These are phyloP conservation scores for Frankliniella intonsa DNA, from an alignment of 2,888 invertebrate genomes.

Conservation along the genomic window DNA sequence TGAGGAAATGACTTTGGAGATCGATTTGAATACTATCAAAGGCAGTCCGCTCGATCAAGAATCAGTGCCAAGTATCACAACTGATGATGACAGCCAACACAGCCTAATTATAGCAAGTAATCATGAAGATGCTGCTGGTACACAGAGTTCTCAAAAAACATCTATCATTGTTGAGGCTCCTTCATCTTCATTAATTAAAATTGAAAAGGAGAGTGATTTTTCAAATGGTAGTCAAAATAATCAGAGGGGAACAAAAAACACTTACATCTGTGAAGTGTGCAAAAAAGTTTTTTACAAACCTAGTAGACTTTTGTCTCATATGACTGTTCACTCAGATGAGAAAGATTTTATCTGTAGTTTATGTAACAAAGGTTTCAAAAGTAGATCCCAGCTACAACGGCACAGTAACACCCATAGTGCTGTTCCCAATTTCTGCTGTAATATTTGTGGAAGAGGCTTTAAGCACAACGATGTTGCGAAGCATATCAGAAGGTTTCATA, in stretches of 20 bases:
- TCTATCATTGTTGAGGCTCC: background rate
- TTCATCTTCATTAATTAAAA: background rate
- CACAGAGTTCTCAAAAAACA: background rate
- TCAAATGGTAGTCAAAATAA: background rate
- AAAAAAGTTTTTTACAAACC: background rate
- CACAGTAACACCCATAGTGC: background rate
- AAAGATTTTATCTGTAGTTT: background rate
- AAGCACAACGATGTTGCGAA: constrained; percentile 9
- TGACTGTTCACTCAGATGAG: background rate
- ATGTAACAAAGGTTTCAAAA: background rate
- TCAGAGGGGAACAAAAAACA: too few relatives aligned
- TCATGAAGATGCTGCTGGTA: background rate
- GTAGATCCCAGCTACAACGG: background rate
- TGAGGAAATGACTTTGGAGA: background rate
- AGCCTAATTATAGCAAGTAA: background rate
- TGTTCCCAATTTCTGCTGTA: background rate
- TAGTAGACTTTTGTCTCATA: background rate
- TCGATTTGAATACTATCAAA: background rate
- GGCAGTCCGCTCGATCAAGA: background rate
- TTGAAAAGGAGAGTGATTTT: background rate
- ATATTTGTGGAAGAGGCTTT: background rate
- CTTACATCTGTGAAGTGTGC: background rate
- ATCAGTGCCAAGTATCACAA: background rate
- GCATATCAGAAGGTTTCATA: constrained; percentile 6
- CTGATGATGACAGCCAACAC: background rate